Percentiles rank a stretch among this genome's conserved stretches.
These are phyloP conservation scores for Melanotaenia nigrans DNA, from an alignment of 2,797 vertebrate species.

Conservation along the genomic window DNA sequence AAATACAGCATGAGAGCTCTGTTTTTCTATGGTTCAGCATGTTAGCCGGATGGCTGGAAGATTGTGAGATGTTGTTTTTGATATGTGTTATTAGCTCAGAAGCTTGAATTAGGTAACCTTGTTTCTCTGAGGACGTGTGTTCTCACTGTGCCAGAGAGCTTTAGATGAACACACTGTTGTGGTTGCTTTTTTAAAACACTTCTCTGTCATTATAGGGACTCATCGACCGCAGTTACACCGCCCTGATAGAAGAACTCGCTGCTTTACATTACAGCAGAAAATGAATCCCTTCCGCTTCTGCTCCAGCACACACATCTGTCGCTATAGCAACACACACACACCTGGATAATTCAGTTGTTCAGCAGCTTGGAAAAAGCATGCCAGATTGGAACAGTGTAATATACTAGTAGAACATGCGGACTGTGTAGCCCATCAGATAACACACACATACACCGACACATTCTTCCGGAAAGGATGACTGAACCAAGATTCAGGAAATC, in stretches of 20 bases:
- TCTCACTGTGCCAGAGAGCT: neutral
- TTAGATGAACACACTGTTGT: constrained; percentile 2
- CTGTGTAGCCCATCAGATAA: constrained; percentile 35
- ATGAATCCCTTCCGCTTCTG: constrained; percentile 33
- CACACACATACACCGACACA: neutral
- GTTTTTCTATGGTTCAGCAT: constrained; percentile 31
- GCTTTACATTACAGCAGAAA: constrained; percentile 30
- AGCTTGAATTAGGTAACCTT: neutral
- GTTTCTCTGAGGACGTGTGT: constrained; percentile 1
- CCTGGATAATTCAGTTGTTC: constrained; percentile 59
- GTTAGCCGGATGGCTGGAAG: constrained; percentile 29
- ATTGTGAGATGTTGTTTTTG: constrained; percentile 28
- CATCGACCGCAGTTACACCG: constrained; percentile 28
- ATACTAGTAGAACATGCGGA: constrained; percentile 26
- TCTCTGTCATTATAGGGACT: constrained; percentile 16
- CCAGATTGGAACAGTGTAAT: constrained; percentile 29
- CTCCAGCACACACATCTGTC: constrained; percentile 42
- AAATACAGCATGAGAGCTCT: constrained; percentile 9
- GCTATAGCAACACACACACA: constrained; percentile 53
- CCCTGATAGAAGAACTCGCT: constrained; percentile 7
- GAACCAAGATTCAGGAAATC: constrained; percentile 32
- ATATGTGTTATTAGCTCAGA: constrained; percentile 3
- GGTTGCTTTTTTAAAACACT: neutral
- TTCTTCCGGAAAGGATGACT: neutral
- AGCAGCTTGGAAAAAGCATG: constrained; percentile 38